Evolutionary conservation across 2,797 vertebrate species (phyloP).

Genomic region (Helostoma temminkii): DNA sequence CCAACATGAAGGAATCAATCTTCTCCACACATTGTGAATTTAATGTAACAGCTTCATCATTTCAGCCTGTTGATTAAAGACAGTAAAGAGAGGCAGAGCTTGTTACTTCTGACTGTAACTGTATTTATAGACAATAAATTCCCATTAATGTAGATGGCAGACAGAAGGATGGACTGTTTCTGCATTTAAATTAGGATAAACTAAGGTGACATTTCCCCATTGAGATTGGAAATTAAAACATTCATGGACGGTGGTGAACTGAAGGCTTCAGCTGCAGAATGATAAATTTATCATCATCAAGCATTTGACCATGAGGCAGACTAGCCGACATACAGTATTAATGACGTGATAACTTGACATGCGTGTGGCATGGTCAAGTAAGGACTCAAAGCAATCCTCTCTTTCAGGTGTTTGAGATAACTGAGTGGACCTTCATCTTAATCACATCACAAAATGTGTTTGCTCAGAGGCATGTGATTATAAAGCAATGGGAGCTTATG

Average conservation of each 20-base stretch:
- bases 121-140: conserved; percentile 35
- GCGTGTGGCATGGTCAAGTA: conserved; percentile 20
- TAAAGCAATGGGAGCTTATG: conserved; percentile 5
- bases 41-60: no score
- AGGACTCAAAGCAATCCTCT: conserved; percentile 14
- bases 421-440: conserved; percentile 20
- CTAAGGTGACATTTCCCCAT: conserved; percentile 16
- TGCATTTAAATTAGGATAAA: conserved; percentile 33
- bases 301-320: conserved; percentile 38
- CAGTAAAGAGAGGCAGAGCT: conserved; percentile 13
- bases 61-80: conserved; percentile 6
- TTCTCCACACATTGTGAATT: no score
- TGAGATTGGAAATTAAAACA: conserved; percentile 46
- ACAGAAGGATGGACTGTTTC: conserved; percentile 13
- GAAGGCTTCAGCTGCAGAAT: conserved; percentile 32
- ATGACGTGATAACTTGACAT: conserved; percentile 45
- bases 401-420: conserved; percentile 19
- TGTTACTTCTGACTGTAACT: no score
- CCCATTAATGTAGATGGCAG: conserved; percentile 32
- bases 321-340: conserved; percentile 53
- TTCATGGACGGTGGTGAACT: conserved; percentile 2
- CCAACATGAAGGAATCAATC: no score
- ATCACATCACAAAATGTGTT: neutral
- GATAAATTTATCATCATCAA: conserved; percentile 38
- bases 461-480: conserved; percentile 17